Evolutionary conservation across 2,113 vertebrate species (phyloP).

Genomic region (Ellobius talpinus): DNA sequence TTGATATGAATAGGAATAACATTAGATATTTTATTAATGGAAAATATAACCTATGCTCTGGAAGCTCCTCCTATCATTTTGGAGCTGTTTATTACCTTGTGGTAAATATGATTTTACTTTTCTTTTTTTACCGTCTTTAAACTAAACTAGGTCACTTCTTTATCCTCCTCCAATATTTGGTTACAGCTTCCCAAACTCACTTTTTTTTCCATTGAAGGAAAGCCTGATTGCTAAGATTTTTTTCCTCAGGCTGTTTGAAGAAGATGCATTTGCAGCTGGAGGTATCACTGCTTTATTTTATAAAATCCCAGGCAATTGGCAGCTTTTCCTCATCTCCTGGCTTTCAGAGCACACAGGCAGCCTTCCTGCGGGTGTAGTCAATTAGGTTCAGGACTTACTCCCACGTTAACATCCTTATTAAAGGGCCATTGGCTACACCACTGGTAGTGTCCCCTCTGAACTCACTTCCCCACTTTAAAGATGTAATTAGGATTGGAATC

Average conservation of each 20-base stretch:
- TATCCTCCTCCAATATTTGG: background rate
- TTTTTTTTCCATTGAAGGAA: background rate
- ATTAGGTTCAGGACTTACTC: background rate
- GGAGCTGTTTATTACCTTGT: background rate
- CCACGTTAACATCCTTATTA: background rate
- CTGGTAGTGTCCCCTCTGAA: no score
- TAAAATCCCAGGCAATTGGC: background rate
- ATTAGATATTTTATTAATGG: background rate
- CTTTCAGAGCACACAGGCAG: background rate
- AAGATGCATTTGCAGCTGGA: background rate
- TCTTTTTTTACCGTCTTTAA: background rate
- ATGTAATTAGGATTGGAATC: background rate
- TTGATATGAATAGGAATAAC: background rate
- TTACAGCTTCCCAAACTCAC: background rate
- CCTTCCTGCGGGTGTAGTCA: background rate
- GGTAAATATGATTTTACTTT: background rate
- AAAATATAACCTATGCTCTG: background rate
- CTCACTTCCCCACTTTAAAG: background rate
- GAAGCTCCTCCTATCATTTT: background rate
- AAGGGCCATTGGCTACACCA: background rate
- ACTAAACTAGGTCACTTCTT: background rate
- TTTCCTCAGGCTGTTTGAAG: background rate
- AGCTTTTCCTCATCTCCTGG: background rate
- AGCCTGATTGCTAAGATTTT: background rate
- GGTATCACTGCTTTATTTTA: background rate